Conservation (phyloP, 2,113 vertebrate species). For the Campylomormyrus tamandua region DNA sequence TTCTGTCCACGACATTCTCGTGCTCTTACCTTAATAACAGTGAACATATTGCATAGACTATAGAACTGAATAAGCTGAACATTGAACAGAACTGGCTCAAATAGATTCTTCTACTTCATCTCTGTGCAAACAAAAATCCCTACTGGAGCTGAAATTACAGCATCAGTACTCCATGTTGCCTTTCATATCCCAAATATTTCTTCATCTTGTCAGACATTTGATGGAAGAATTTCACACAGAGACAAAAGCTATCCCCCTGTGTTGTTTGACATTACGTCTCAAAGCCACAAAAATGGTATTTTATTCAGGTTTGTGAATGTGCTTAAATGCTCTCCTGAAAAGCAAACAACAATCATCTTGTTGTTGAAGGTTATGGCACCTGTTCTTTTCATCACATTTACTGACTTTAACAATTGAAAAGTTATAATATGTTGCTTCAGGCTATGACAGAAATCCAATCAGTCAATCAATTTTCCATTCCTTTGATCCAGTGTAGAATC, state of each 20-base stretch:
- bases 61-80: neutral
- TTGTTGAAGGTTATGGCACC: neutral
- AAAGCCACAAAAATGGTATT: neutral
- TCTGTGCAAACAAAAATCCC: neutral
- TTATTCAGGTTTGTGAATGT: neutral
- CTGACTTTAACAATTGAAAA: neutral
- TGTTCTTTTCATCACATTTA: neutral
- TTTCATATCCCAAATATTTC: neutral
- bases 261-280: neutral
- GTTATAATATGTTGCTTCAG: neutral
- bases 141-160: neutral
- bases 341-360: neutral
- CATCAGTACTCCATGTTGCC: neutral
- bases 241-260: neutral
- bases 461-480: neutral
- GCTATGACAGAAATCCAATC: neutral
- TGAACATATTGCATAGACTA: no score
- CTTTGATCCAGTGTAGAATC: neutral
- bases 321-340: neutral
- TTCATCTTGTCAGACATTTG: neutral
- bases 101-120: neutral
- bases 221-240: neutral
- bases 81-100: neutral
- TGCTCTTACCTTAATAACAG: neutral
- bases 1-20: neutral